Evolutionary conservation across 2,797 vertebrate species (phyloP).

Genomic region (Parauchenoglanis ngamensis): DNA sequence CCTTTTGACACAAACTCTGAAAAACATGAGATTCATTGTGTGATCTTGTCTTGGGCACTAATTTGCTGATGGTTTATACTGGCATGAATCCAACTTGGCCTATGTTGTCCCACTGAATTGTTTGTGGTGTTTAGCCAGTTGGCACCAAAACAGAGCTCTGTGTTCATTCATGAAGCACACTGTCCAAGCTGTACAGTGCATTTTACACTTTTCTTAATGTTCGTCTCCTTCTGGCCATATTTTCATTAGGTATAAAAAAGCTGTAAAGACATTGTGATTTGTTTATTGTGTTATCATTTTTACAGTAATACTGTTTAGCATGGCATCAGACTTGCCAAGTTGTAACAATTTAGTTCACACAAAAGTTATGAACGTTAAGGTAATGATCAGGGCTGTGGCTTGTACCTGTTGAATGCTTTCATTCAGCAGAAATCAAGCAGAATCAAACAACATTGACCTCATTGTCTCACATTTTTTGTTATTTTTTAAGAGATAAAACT

Average conservation of each 20-base stretch:
- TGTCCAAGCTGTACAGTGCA: neutral
- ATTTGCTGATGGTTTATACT: slow-evolving; percentile 34
- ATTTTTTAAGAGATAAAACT: no score
- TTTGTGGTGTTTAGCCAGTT: slow-evolving; percentile 33
- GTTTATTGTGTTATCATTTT: neutral
- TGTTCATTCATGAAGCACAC: slow-evolving; percentile 10
- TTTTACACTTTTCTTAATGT: slow-evolving; percentile 18
- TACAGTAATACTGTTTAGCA: neutral
- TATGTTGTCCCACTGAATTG: slow-evolving; percentile 17
- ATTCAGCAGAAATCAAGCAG: neutral
- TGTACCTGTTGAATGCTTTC: neutral
- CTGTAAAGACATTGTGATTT: neutral
- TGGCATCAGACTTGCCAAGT: neutral
- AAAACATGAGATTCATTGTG: slow-evolving; percentile 4
- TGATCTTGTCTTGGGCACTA: slow-evolving; percentile 23
- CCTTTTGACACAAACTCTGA: neutral
- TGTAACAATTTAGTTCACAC: neutral
- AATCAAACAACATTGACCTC: neutral
- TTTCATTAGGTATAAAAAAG: neutral
- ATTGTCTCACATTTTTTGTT: neutral
- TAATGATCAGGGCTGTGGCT: neutral
- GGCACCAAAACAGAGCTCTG: slow-evolving; percentile 21
- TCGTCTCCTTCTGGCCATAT: neutral
- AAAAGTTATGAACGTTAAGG: neutral
- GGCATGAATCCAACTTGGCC: slow-evolving; percentile 38